Conservation (phyloP, 2,888 invertebrate species). For the Nyleta sp. region DNA sequence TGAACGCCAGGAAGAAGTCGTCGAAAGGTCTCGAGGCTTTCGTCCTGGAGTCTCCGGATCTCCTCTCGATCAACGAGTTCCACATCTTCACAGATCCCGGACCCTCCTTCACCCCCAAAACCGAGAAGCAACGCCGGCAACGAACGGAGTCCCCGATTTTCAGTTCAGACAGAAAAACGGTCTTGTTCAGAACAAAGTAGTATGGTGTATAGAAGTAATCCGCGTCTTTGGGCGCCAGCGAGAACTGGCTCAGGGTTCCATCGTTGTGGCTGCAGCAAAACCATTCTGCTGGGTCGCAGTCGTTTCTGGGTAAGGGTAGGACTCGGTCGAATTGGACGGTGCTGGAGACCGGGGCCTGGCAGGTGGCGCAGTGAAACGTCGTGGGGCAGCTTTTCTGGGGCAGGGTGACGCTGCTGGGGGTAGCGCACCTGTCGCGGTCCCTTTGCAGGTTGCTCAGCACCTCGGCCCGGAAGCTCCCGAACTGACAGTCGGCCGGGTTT, state of each 20-base stretch:
- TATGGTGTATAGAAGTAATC: conserved; percentile 77
- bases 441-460: conserved; percentile 63
- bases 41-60: conserved; percentile 38
- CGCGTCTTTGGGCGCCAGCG: conserved; percentile 70
- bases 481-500: conserved; percentile 71
- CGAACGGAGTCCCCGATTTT: conserved; percentile 70
- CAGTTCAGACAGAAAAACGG: conserved; percentile 69
- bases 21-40: conserved; percentile 64
- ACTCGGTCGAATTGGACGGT: conserved; percentile 71
- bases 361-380: conserved; percentile 73
- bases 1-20: conserved; percentile 76
- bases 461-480: conserved; percentile 76
- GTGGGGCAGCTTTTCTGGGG: conserved; percentile 67
- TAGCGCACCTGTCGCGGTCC: conserved; percentile 9
- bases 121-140: conserved; percentile 75
- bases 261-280: conserved; percentile 76
- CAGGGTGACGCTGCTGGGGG: conserved; percentile 56
- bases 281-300: conserved; percentile 79
- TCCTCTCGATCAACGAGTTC: conserved; percentile 75
- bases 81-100: conserved; percentile 75
- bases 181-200: conserved; percentile 72
- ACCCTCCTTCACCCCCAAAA: conserved; percentile 71
- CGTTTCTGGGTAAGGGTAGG: conserved; percentile 75
- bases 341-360: conserved; percentile 70
- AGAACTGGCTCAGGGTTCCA: background rate